Percentiles rank a stretch among this genome's conserved stretches.
phyloP scores from a whole-genome alignment of 2,113 vertebrate species.

The Dermatemys mawii region DNA sequence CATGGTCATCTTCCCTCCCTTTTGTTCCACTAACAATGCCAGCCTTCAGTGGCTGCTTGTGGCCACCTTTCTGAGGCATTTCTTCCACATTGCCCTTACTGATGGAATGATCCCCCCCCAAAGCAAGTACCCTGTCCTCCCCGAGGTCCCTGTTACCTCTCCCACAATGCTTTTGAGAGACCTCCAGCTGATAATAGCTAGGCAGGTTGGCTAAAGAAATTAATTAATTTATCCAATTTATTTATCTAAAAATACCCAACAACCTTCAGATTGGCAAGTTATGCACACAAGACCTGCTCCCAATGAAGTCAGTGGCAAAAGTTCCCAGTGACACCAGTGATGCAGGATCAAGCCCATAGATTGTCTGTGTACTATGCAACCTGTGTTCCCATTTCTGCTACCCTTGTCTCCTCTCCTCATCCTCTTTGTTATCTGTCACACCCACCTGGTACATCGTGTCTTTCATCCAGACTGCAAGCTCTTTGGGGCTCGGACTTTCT shows the following conservation, averaged over 20 bases:
- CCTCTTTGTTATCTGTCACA: background rate
- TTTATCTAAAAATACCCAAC: background rate
- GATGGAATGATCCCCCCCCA: background rate
- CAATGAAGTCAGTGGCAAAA: background rate
- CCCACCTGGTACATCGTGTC: background rate
- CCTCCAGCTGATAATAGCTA: background rate
- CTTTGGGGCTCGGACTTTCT: background rate
- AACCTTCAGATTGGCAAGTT: background rate
- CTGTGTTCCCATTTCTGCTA: background rate
- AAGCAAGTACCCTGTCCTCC: background rate
- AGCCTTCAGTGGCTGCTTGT: too few species aligned
- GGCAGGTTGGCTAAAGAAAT: background rate
- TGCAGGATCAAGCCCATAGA: background rate
- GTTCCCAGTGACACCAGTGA: background rate
- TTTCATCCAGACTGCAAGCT: background rate
- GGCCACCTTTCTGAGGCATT: too few species aligned
- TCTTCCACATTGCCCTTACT: too few species aligned
- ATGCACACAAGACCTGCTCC: background rate
- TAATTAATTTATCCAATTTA: accelerated
- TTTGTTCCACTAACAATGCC: too few species aligned
- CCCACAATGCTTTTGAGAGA: background rate
- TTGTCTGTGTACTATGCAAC: background rate
- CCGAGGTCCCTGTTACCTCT: background rate
- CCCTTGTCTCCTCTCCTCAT: background rate
- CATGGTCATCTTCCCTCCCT: accelerated